A percentile compares a stretch with the other conserved stretches of the same genome.
Evolutionary conservation across 2,888 invertebrate genomes (phyloP).

Genomic region (Bedellia somnulentella): DNA sequence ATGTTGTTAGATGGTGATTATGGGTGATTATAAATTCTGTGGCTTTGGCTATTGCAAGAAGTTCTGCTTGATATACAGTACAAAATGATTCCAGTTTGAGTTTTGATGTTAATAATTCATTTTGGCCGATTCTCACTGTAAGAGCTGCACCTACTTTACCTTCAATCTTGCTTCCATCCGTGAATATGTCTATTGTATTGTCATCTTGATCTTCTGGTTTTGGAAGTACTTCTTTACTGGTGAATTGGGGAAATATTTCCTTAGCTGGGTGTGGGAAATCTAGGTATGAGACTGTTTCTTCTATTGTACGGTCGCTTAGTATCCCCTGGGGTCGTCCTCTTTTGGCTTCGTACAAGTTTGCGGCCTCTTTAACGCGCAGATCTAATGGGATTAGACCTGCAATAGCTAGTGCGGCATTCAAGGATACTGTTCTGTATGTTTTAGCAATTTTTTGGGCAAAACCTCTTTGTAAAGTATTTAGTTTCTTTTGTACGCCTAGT

Average conservation of each 20-base stretch:
- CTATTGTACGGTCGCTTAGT: neutral
- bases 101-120: neutral
- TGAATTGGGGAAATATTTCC: neutral
- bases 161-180: slow-evolving; percentile 5
- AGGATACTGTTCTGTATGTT: slow-evolving; percentile 4
- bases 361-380: slow-evolving; percentile 3
- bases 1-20: neutral
- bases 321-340: neutral
- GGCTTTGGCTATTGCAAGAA: slow-evolving; percentile 3
- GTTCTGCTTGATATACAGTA: slow-evolving; percentile 6
- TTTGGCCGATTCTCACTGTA: neutral
- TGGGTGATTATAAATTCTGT: neutral
- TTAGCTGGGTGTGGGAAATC: slow-evolving; percentile 1
- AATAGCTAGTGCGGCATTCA: slow-evolving; percentile 2
- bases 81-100: slow-evolving; percentile 2
- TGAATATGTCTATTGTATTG: too few species aligned
- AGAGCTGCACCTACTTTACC: too few species aligned
- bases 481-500: too few species aligned
- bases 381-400: slow-evolving; percentile 5
- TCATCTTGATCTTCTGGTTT: too few species aligned
- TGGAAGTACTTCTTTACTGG: neutral
- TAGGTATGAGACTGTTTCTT: neutral
- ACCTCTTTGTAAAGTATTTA: too few species aligned
- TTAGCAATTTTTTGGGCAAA: too few species aligned
- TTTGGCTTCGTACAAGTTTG: neutral